These are phyloP conservation scores for Mallateleia sp. DNA, from an alignment of 2,888 invertebrate species.

Conservation along the genomic window DNA sequence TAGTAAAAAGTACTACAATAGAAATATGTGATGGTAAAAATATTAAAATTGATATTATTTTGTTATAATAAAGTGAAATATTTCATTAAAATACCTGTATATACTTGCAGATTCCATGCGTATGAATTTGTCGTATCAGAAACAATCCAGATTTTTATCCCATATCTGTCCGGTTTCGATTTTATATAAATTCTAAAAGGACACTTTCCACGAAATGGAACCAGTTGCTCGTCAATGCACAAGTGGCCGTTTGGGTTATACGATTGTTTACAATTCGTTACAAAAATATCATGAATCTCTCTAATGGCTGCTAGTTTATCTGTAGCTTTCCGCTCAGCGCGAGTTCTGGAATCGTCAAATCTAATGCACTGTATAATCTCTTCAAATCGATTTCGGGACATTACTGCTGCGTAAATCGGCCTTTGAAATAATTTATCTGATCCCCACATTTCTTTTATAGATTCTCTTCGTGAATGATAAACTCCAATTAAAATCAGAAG, in stretches of 20 bases:
- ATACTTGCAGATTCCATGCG: slow-evolving; percentile 65
- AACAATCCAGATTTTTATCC: slow-evolving; percentile 65
- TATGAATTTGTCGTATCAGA: slow-evolving; percentile 55
- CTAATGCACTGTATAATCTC: slow-evolving; percentile 62
- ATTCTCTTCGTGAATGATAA: slow-evolving; percentile 22
- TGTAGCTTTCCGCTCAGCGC: slow-evolving; percentile 40
- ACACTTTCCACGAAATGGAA: slow-evolving; percentile 54
- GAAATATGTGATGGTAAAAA: neutral
- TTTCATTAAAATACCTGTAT: slow-evolving; percentile 60
- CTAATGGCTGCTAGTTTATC: slow-evolving; percentile 66
- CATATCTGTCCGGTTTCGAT: slow-evolving; percentile 61
- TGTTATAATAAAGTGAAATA: slow-evolving; percentile 20
- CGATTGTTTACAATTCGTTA: slow-evolving; percentile 39
- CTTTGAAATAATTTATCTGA: slow-evolving; percentile 53
- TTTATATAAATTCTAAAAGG: slow-evolving; percentile 48
- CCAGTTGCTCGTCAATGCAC: slow-evolving; percentile 66
- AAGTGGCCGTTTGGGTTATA: slow-evolving; percentile 39
- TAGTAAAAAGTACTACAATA: too few species aligned
- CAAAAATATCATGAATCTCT: slow-evolving; percentile 44
- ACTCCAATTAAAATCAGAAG: slow-evolving; percentile 21
- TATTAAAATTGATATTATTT: neutral
- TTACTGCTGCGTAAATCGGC: slow-evolving; percentile 47
- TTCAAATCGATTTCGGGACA: slow-evolving; percentile 69
- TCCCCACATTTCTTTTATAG: slow-evolving; percentile 26
- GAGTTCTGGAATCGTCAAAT: slow-evolving; percentile 48